These are phyloP conservation scores for Nyctereutes procyonoides DNA, from an alignment of 2,113 vertebrate species.

Conservation along the genomic window DNA sequence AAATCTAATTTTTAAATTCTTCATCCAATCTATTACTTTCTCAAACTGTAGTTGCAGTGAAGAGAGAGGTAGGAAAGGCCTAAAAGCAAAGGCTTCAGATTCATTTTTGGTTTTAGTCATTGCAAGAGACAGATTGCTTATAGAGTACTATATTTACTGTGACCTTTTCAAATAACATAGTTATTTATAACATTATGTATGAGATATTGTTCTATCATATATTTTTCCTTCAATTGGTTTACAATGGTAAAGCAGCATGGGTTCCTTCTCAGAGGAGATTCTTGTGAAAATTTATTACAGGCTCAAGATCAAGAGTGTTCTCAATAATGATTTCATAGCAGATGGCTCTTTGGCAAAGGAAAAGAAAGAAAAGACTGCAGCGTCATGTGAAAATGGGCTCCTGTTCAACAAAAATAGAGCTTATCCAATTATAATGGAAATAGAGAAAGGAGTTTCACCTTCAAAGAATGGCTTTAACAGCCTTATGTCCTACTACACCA, in stretches of 20 bases:
- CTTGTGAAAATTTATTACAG: slow-evolving; percentile 36
- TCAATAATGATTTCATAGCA: background rate
- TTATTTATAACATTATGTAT: slow-evolving; percentile 38
- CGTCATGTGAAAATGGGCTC: slow-evolving; percentile 18
- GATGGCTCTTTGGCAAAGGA: slow-evolving; percentile 27
- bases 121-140: slow-evolving; percentile 3
- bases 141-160: background rate
- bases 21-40: slow-evolving; percentile 6
- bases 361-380: slow-evolving; percentile 15
- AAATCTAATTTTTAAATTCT: slow-evolving; percentile 56
- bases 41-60: background rate
- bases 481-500: background rate
- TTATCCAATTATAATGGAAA: slow-evolving; percentile 34
- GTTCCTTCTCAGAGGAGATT: slow-evolving; percentile 24
- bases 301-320: slow-evolving; percentile 10
- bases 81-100: background rate
- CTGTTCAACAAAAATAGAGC: slow-evolving; percentile 18
- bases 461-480: background rate
- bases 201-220: background rate
- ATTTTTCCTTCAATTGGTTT: background rate
- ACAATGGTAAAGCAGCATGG: background rate
- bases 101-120: background rate
- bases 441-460: slow-evolving; percentile 20
- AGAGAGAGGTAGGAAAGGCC: background rate
- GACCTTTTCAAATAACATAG: slow-evolving; percentile 45